A percentile compares a stretch with the other conserved stretches of the same genome.
phyloP scores from a whole-genome alignment of 2,113 vertebrate species.

The Cheilinus undulatus region DNA sequence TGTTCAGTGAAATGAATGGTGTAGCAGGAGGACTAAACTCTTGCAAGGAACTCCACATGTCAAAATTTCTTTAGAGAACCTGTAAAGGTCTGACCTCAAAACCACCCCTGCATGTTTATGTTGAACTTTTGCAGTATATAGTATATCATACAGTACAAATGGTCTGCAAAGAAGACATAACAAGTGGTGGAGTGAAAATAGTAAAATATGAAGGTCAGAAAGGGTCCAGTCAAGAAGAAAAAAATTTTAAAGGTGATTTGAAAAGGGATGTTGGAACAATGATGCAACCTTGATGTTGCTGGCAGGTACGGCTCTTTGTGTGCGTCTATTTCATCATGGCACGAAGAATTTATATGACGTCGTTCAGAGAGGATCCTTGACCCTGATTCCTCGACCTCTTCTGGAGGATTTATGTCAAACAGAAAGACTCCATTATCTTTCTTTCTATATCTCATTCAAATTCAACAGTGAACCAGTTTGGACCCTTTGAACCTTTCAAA shows the following conservation, averaged over 20 bases:
- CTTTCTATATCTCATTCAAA: conserved; percentile 1
- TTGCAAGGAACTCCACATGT: too few relatives aligned
- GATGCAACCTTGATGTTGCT: background rate
- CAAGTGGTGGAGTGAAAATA: background rate
- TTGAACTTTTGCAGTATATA: too few relatives aligned
- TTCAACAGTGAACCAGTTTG: background rate
- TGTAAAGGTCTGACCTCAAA: too few relatives aligned
- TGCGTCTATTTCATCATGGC: background rate
- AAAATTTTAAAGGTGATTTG: background rate
- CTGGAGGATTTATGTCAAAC: background rate
- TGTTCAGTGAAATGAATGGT: too few relatives aligned
- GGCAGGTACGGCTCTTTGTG: background rate
- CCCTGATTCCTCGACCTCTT: background rate
- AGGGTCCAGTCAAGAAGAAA: background rate
- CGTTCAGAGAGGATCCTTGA: background rate
- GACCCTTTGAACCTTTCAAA: background rate
- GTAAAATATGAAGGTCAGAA: background rate
- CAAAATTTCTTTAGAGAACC: too few relatives aligned
- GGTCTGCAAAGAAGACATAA: background rate
- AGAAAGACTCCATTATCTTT: background rate
- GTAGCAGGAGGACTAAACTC: too few relatives aligned
- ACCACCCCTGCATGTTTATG: too few relatives aligned
- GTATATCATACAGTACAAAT: too few relatives aligned
- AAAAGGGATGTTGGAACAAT: conserved; percentile 8
- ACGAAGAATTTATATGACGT: background rate